Conservation (phyloP, 2,888 invertebrate genomes). For the Frankliniella intonsa region DNA sequence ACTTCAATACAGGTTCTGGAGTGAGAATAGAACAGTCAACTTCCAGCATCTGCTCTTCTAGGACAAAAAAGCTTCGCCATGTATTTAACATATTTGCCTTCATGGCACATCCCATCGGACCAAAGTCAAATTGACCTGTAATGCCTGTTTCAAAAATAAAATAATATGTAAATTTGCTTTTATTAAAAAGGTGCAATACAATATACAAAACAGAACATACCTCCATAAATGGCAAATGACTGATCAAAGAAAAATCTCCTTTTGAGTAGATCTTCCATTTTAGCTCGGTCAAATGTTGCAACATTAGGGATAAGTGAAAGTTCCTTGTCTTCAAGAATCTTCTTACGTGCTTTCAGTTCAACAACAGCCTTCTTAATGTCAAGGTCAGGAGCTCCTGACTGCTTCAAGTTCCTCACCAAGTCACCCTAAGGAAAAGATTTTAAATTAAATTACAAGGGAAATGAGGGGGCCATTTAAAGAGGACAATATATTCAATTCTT, state of each 20-base stretch:
- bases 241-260: conserved; percentile 97
- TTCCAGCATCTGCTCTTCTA: conserved; percentile 98
- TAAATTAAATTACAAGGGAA: neutral
- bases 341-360: conserved; percentile 86
- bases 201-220: conserved; percentile 46
- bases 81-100: conserved; percentile 89
- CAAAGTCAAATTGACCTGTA: conserved; percentile 91
- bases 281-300: conserved; percentile 78
- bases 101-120: conserved; percentile 98
- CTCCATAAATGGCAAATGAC: conserved; percentile 99
- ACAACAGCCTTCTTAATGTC: conserved; percentile 92
- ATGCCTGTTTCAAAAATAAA: conserved; percentile 46
- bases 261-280: conserved; percentile 95
- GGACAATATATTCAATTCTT: no score
- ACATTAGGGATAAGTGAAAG: conserved; percentile 67
- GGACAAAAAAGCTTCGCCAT: conserved; percentile 94
- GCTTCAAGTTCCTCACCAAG: conserved; percentile 80
- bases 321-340: conserved; percentile 88
- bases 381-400: conserved; percentile 79
- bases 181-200: neutral
- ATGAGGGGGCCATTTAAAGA: no score
- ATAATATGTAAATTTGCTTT: neutral
- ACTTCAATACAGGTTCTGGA: conserved; percentile 92
- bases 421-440: conserved; percentile 63
- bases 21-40: conserved; percentile 97